Base-by-base conservation (phyloP, 2,888 invertebrate genomes). In the Megaustenia siamemsis region DNA sequence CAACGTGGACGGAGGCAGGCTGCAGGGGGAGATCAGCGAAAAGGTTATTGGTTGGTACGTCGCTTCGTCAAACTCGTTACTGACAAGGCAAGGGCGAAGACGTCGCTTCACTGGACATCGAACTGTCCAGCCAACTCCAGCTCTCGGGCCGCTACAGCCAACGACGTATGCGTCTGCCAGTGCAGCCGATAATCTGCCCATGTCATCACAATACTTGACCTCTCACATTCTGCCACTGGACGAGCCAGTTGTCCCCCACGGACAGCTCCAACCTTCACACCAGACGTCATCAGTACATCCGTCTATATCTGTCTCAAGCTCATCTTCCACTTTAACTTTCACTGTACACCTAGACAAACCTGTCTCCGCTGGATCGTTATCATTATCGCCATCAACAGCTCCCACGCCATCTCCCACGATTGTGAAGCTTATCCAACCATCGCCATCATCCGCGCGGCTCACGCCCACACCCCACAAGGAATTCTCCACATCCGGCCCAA, bases 11-110 rank as follows among this genome's bases (percentile, higher is more conserved):
- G 88, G 81, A 32, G 89, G 89, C 28, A 56, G 89, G 15, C 77
- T 89, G 21, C 80, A 83, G 32, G 81, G 73, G 43, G 89, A 89
- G 83, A 49, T 87, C 35, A 87, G 86, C 15, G 49, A 40, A 35
- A 28, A 21, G 0, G 79, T 88, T 32, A 77, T 87, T 0, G 89
- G 89, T 6, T 89, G 89, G 89, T 88, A 89, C 68, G 84, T 89
- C 1, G 86, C 87, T 0, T 83, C 88, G 2, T 81, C 86, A 10
- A 82, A 82, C 49, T 76, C 83, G 6, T 49, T 83, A 4, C 12
- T 75, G 18, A 82, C 75, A 3, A 69, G 45, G 24, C 53, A 66
- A n/a, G 60, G 73, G 15, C 73, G 86, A 35, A 82, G 85, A 45
- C 66, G 82, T 24, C 66, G 86, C 1, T 76, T 60, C 10, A 69